A percentile compares a stretch with the other conserved stretches of the same genome.
Conservation (phyloP, 1,140 invertebrate species). For the Danaus melanippus region DNA sequence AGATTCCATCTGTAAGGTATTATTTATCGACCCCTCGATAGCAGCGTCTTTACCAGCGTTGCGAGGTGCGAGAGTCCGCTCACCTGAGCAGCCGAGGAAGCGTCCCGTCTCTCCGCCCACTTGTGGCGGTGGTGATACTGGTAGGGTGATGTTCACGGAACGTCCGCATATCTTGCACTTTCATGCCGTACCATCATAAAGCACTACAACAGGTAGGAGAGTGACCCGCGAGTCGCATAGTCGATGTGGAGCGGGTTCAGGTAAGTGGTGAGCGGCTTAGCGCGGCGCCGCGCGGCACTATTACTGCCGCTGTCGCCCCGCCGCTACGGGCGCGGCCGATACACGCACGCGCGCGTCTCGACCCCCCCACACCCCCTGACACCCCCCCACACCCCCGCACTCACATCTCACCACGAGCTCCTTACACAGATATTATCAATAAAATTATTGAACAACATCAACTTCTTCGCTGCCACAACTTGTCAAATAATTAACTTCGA, state of each 20-base stretch:
- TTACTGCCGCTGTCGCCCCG: slow-evolving; percentile 41
- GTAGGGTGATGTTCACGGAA: slow-evolving; percentile 52
- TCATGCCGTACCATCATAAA: slow-evolving; percentile 68
- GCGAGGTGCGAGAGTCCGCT: slow-evolving; percentile 56
- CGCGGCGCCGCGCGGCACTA: slow-evolving; percentile 48
- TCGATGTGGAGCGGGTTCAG: slow-evolving; percentile 27
- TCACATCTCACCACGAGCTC: slow-evolving; percentile 52
- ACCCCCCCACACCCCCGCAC: slow-evolving; percentile 34
- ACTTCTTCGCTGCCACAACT: slow-evolving; percentile 42
- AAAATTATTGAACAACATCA: slow-evolving; percentile 65
- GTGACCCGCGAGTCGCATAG: slow-evolving; percentile 64
- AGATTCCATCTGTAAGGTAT: slow-evolving; percentile 26
- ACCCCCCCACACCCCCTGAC: slow-evolving; percentile 18
- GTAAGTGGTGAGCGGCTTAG: slow-evolving; percentile 29
- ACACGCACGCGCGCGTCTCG: slow-evolving; percentile 42
- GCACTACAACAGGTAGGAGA: slow-evolving; percentile 68
- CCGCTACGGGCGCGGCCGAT: slow-evolving; percentile 44
- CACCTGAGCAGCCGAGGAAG: slow-evolving; percentile 59
- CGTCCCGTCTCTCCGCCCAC: slow-evolving; percentile 59
- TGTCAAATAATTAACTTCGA: slow-evolving; percentile 41
- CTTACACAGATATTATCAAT: slow-evolving; percentile 68
- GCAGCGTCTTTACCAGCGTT: slow-evolving; percentile 45
- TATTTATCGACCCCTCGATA: slow-evolving; percentile 62
- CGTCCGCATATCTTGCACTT: slow-evolving; percentile 66
- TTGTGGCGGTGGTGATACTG: slow-evolving; percentile 51